Percentiles rank a stretch among this genome's conserved stretches.
Conservation (phyloP, 2,888 invertebrate genomes). For the Cremastobaeus sp. region DNA sequence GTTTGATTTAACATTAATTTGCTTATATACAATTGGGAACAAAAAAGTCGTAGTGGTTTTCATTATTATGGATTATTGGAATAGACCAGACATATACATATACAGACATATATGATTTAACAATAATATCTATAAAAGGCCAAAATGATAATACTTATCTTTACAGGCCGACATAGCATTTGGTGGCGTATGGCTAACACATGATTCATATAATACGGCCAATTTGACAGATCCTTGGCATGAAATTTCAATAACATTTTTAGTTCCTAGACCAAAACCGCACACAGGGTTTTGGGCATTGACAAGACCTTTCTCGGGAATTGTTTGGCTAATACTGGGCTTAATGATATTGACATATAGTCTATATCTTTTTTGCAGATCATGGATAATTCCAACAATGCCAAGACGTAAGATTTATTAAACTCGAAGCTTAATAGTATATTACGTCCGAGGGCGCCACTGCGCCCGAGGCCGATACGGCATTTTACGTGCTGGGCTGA, state of each 20-base stretch:
- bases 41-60: too few relatives aligned
- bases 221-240: constrained; percentile 70
- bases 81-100: too few relatives aligned
- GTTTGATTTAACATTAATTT: too few relatives aligned
- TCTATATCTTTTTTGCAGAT: constrained; percentile 63
- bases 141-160: too few relatives aligned
- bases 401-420: constrained; percentile 67
- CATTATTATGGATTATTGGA: too few relatives aligned
- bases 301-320: constrained; percentile 67
- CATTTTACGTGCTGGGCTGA: too few relatives aligned
- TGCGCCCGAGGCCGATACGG: too few relatives aligned
- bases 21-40: too few relatives aligned
- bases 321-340: constrained; percentile 67
- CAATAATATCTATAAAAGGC: too few relatives aligned
- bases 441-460: too few relatives aligned
- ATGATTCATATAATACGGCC: constrained; percentile 61
- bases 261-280: constrained; percentile 73
- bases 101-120: too few relatives aligned
- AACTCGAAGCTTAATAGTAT: too few relatives aligned
- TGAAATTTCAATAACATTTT: constrained; percentile 66
- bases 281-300: constrained; percentile 72
- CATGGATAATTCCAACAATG: constrained; percentile 66
- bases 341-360: constrained; percentile 62
- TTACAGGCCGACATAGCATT: constrained; percentile 72
- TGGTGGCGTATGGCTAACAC: constrained; percentile 68